Evolutionary conservation across 2,797 vertebrate species (phyloP).

Genomic region (Hippoglossus hippoglossus): DNA sequence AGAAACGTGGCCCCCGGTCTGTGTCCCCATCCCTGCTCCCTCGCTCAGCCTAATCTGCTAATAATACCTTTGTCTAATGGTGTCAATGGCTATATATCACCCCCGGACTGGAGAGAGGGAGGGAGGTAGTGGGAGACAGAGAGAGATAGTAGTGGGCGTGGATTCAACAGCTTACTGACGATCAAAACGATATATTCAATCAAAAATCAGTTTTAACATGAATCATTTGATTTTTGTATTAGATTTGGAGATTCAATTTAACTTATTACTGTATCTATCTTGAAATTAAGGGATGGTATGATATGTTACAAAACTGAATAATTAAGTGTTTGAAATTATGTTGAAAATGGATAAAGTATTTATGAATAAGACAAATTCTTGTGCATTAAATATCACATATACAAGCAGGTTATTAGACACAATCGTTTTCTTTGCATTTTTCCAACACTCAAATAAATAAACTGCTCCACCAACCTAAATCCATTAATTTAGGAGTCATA

Average conservation of each 20-base stretch:
- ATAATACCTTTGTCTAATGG: constrained; percentile 88
- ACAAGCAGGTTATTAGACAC: too few relatives aligned
- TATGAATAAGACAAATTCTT: background rate
- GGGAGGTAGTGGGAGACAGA: constrained; percentile 9
- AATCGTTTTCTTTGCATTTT: background rate
- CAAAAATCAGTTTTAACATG: background rate
- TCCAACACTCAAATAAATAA: background rate
- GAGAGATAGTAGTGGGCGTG: constrained; percentile 24
- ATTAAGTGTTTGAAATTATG: background rate
- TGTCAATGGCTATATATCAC: constrained; percentile 86
- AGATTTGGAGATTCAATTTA: too few relatives aligned
- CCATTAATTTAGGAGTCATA: constrained; percentile 38
- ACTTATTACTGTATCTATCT: background rate
- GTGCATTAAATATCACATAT: too few relatives aligned
- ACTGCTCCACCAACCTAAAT: constrained; percentile 1
- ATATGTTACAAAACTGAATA: background rate
- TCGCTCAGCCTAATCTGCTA: constrained; percentile 81
- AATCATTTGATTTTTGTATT: background rate
- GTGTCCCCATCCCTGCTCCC: constrained; percentile 57
- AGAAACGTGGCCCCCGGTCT: constrained; percentile 68
- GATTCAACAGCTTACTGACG: constrained; percentile 27
- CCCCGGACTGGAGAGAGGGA: constrained; percentile 31
- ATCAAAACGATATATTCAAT: too few relatives aligned
- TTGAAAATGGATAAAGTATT: background rate
- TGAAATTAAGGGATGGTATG: background rate